Evolutionary conservation across 2,888 invertebrate genomes (phyloP).

Genomic region (Calliopum simillimum): DNA sequence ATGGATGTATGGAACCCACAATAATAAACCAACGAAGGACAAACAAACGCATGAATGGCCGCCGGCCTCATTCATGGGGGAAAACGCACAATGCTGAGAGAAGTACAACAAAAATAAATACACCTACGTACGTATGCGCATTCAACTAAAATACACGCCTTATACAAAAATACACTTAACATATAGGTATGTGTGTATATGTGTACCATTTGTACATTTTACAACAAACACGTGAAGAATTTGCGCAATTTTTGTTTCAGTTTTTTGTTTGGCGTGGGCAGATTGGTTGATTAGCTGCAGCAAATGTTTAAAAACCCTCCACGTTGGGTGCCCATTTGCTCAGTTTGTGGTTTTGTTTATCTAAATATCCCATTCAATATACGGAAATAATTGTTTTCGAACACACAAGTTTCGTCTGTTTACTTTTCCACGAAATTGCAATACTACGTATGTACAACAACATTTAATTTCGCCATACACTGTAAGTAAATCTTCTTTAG

Average conservation of each 20-base stretch:
- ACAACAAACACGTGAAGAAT: conserved; percentile 19
- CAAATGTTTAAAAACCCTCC: too few relatives aligned
- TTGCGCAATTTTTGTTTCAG: conserved; percentile 18
- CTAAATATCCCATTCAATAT: conserved; percentile 33
- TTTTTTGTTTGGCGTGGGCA: not conserved
- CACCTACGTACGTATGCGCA: conserved; percentile 3
- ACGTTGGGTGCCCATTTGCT: not conserved
- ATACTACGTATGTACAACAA: not conserved
- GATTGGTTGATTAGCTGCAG: too few relatives aligned
- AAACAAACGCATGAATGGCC: conserved; percentile 17
- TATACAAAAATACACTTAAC: conserved; percentile 19
- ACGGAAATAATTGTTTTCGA: conserved; percentile 34
- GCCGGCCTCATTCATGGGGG: conserved; percentile 1
- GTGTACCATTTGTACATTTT: not conserved
- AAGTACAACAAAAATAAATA: not conserved
- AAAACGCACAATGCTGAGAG: not conserved
- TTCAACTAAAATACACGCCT: conserved; percentile 11
- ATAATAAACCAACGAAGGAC: not conserved
- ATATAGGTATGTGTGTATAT: not conserved
- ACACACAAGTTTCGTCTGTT: conserved; percentile 22
- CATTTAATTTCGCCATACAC: too few relatives aligned
- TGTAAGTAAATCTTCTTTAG: too few relatives aligned
- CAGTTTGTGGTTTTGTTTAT: conserved; percentile 26
- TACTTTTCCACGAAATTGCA: conserved; percentile 21
- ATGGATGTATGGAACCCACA: conserved; percentile 10